Evolutionary conservation across 2,797 vertebrate genomes (phyloP), one percentile per base, ranked within the genome.

Genomic region (Gadopsis bispinosus): DNA sequence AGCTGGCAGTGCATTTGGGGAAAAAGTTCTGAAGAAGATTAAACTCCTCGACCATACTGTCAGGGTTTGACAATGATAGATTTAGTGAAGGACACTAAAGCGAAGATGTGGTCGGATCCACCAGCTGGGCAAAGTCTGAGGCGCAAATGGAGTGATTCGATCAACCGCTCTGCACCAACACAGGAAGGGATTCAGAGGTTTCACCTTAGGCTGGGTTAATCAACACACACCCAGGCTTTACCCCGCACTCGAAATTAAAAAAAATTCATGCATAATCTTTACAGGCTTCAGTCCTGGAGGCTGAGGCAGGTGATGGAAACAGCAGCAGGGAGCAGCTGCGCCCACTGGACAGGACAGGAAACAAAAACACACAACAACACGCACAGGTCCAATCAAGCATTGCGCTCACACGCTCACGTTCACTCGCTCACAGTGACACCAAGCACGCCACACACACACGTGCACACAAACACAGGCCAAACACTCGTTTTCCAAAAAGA

Each of bases 261-360:
- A 83, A 91, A 90, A 92, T 55, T 84, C 90, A 92, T 88, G 90
- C 91, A 82, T 86, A 35, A 79, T 83, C 88, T 92, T 91, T 88
- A 90, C 89, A 90, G 87, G 86, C 85, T 70, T 89, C 48, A 50
- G 85, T 79, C 83, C 77, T 39, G 79, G 47, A 66, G 69, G 85
- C 75, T 65, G 87, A 83, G 77, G 87, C 83, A 77, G 75, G 77
- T 62, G 83, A 80, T 70, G 80, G 83, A 73, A 61, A 75, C 82
- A 72, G 67, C 80, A 72, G 81, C 80, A 39, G 14, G 47, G 37
- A n/a, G 64, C 43, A 5, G 73, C 79, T n/a, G 47, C 54, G 8
- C 66, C 78, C 54, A 7, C 51, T 61, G 78, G 81, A 84, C 83
- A 78, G 53, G 58, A 79, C 71, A 69, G 62, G 78, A 77, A 79